Evolutionary conservation across 2,797 vertebrate genomes (phyloP).

Genomic region (Dermochelys coriacea): DNA sequence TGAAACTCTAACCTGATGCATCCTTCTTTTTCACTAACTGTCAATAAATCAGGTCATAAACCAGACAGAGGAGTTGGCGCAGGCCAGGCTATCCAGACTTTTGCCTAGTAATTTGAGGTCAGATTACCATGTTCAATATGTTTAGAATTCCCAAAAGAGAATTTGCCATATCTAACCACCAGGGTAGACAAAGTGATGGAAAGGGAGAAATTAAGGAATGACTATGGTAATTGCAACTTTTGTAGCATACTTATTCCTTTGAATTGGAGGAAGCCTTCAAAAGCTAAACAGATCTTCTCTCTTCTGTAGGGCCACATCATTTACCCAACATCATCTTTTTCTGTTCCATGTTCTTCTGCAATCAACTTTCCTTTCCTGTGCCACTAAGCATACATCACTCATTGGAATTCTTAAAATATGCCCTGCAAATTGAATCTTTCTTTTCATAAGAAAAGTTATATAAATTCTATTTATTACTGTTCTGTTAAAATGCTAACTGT

Average conservation of each 20-base stretch:
- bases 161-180: neutral
- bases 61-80: neutral
- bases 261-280: neutral
- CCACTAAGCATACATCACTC: neutral
- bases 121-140: neutral
- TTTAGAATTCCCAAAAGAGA: neutral
- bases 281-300: neutral
- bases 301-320: neutral
- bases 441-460: neutral
- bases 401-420: neutral
- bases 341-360: neutral
- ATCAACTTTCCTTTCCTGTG: neutral
- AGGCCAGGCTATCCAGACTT: neutral
- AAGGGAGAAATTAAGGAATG: neutral
- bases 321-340: neutral
- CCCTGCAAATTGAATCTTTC: neutral
- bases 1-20: neutral
- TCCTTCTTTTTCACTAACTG: neutral
- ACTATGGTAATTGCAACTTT: neutral
- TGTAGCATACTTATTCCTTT: neutral
- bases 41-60: neutral
- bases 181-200: neutral
- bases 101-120: neutral
- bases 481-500: neutral
- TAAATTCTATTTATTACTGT: neutral